Evolutionary conservation across 2,888 invertebrate genomes (phyloP).

Genomic region (Laspeyria flexula): DNA sequence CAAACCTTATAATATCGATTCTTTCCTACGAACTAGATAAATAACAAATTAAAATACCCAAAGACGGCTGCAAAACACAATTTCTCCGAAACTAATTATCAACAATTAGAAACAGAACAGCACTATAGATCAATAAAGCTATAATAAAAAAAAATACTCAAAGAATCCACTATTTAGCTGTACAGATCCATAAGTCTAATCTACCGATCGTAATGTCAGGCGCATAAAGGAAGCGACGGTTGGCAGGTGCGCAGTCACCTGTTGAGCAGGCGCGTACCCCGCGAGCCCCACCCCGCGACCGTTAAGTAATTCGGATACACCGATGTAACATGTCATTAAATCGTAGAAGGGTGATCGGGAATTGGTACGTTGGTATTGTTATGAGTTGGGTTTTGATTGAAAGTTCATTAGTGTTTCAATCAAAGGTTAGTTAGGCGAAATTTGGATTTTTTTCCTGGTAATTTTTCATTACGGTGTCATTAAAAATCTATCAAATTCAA

Average conservation of each 20-base stretch:
- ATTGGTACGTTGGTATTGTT: constrained; percentile 8
- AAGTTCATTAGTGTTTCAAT: not conserved
- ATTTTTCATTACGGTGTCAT: too few species aligned
- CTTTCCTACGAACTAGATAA: too few species aligned
- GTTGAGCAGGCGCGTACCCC: constrained; percentile 59
- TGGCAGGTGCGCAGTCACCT: constrained; percentile 82
- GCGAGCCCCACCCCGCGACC: constrained; percentile 55
- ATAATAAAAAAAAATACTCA: constrained; percentile 15
- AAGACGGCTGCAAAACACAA: constrained; percentile 6
- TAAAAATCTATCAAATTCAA: too few species aligned
- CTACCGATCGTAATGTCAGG: constrained; percentile 76
- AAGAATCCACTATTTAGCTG: constrained; percentile 37
- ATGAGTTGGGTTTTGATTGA: not conserved
- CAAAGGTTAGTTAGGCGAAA: too few species aligned
- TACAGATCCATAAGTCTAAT: constrained; percentile 62
- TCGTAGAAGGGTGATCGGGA: constrained; percentile 39
- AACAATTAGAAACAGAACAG: constrained; percentile 5
- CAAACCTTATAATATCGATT: too few species aligned
- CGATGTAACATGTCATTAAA: constrained; percentile 59
- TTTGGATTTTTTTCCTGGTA: too few species aligned
- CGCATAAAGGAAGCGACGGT: constrained; percentile 74
- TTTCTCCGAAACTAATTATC: constrained; percentile 4
- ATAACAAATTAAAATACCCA: not conserved
- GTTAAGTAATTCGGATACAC: constrained; percentile 68
- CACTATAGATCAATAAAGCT: constrained; percentile 18